Evolutionary conservation across 2,888 invertebrate genomes (phyloP), one percentile per base, ranked within the genome.

Genomic region (Boloria euphrosyne): DNA sequence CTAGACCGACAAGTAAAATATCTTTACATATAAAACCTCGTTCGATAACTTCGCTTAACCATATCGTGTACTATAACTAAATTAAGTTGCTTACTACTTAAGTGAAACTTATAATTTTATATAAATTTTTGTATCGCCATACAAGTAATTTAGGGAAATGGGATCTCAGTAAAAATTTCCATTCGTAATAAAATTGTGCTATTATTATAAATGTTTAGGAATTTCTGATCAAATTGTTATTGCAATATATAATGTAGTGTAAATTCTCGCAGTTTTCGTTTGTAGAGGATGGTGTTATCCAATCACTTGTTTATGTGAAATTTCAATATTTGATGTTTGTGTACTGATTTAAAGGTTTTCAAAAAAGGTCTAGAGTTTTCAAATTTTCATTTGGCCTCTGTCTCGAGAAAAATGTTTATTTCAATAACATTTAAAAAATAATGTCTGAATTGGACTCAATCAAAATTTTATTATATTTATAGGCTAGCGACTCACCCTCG

Each of bases 91-190:
- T 46, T 57, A 16, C 7, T 46, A 57, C n/a, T 18, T 57, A 46
- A 46, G 10, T 57, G 22, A 17, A 16, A 2, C 14, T 6, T 46
- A 49, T 59, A 22, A 46, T 46, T 44, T 46, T 57, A n/a, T 57
- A 57, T 43, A 43, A 57, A 44, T 49, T 38, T 47, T 31, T 59
- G 49, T 59, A 49, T 38, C 16, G 14, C 22, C n/a, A 49, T 18
- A 59, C 38, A 49, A 59, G 49, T 14, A 16, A 27, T 31, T 38
- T 38, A 50, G 27, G 22, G 27, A 43, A 43, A 49, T 51, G n/a
- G 44, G 63, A 63, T 63, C 63, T 63, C 63, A 63, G 57, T 63
- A 17, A 27, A 55, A 63, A 50, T 44, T 46, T 57, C 63, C 63
- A 51, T 10, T 43, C 10, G 43, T 38, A 10, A 46, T 52, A 16